Base-by-base conservation (phyloP, 2,113 vertebrate species). In the Sinosuthora webbiana region DNA sequence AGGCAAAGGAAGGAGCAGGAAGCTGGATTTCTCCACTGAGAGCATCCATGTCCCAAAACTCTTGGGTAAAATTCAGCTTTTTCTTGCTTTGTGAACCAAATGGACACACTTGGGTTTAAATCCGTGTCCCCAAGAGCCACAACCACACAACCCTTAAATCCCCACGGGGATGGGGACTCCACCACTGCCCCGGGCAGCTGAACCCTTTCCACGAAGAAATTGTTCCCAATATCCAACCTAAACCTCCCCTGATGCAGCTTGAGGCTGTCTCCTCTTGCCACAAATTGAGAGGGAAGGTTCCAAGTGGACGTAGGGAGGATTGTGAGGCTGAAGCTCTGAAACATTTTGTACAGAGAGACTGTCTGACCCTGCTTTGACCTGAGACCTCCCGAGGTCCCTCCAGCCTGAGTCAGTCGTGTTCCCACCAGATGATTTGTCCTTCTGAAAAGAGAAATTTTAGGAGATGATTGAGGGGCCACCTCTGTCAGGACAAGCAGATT, bases 21-120 rank as follows among this genome's bases (percentile, higher is more conserved):
- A 77, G 17, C 3, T 64, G 35, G 12, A 60, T 84, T 69, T 77
- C 49, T 73, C 35, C 37, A 35, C 31, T 33, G 31, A 80, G 14
- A 76, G 31, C 19, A 5, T 13, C 25, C 11, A 1, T 0, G 0
- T 16, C 25, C 30, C 44, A 45, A 42, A 69, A 11, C 6, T 24
- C 50, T 2, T 17, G 13, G 7, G 33, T 37, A 6, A 82, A 78
- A 10, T 13, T 50, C 63, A 77, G n/a, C 11, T 82, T 33, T 31
- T 71, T 81, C 63, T 45, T 45, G 18, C 18, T 45, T 45, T 45
- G 20, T 45, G 4, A 20, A 7, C 44, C 44, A 45, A 45, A 45
- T 20, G 18, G 44, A 45, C 20, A 45, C 44, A 45, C 44, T 45
- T 45, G 18, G 44, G 44, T 31, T 71, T 81, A 70, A 33, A 76